Conservation (phyloP, 2,113 vertebrate species). For the Smithornis capensis region DNA sequence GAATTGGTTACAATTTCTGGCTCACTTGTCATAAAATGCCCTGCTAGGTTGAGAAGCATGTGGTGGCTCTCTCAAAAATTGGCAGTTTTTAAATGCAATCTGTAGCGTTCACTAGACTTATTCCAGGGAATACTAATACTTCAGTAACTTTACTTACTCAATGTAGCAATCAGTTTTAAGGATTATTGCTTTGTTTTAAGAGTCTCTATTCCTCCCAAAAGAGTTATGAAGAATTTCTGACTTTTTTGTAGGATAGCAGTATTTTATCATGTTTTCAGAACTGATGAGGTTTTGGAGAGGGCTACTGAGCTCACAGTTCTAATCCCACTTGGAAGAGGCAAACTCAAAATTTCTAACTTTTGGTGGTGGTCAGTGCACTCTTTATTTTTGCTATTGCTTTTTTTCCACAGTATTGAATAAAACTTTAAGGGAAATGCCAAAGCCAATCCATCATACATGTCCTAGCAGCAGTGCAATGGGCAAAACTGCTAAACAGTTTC, state of each 20-base stretch:
- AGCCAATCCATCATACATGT: neutral
- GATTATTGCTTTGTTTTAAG: neutral
- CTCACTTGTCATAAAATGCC: neutral
- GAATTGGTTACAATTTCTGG: neutral
- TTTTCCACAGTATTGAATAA: neutral
- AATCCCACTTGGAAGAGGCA: neutral
- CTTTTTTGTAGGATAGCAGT: neutral
- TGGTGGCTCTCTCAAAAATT: neutral
- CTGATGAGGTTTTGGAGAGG: neutral
- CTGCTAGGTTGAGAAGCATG: neutral
- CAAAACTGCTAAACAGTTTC: neutral
- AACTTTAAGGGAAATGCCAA: neutral
- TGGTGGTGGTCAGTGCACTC: neutral
- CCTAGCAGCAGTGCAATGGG: neutral
- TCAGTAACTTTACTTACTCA: neutral
- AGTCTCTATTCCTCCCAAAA: neutral
- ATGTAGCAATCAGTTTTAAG: neutral
- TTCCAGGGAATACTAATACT: neutral
- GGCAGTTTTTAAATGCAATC: neutral
- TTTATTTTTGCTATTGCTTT: neutral
- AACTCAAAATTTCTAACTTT: neutral
- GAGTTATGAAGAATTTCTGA: neutral
- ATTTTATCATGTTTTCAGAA: neutral
- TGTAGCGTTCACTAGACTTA: neutral
- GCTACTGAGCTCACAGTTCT: neutral